Evolutionary conservation across 1,140 invertebrate genomes (phyloP).

Genomic region (Heliconius nattereri): DNA sequence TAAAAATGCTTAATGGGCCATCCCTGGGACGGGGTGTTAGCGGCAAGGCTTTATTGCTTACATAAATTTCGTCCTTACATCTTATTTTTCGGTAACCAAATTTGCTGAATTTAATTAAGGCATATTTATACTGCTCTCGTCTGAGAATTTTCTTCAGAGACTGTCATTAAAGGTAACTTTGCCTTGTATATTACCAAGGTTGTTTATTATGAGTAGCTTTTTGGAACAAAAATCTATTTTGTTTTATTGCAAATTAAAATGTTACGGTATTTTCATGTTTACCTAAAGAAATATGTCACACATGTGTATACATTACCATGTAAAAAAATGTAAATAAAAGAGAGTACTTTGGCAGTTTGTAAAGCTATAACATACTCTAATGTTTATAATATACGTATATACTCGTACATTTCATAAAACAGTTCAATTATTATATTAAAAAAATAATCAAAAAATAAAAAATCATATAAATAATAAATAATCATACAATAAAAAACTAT

Average conservation of each 20-base stretch:
- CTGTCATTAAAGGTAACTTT: neutral
- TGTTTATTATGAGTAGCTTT: neutral
- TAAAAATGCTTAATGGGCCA: conserved; percentile 66
- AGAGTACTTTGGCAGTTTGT: too few species aligned
- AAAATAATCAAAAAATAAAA: too few species aligned
- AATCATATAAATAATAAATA: too few species aligned
- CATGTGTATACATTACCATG: neutral
- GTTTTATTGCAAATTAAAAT: neutral
- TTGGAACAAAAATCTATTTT: neutral
- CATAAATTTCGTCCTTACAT: conserved; percentile 55
- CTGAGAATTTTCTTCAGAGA: conserved; percentile 13
- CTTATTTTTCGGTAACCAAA: conserved; percentile 51
- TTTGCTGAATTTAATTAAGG: conserved; percentile 57
- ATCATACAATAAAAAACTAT: too few species aligned
- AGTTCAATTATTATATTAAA: too few species aligned
- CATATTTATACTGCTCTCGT: conserved; percentile 27
- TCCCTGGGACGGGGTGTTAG: conserved; percentile 54
- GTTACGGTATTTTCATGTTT: neutral
- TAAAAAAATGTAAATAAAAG: too few species aligned
- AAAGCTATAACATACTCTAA: too few species aligned
- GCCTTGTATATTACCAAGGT: neutral
- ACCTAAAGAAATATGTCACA: neutral
- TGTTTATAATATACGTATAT: too few species aligned
- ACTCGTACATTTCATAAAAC: too few species aligned
- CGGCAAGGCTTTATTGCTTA: conserved; percentile 56